phyloP scores from a whole-genome alignment of 2,888 invertebrate genomes.

The Panopea generosa region DNA sequence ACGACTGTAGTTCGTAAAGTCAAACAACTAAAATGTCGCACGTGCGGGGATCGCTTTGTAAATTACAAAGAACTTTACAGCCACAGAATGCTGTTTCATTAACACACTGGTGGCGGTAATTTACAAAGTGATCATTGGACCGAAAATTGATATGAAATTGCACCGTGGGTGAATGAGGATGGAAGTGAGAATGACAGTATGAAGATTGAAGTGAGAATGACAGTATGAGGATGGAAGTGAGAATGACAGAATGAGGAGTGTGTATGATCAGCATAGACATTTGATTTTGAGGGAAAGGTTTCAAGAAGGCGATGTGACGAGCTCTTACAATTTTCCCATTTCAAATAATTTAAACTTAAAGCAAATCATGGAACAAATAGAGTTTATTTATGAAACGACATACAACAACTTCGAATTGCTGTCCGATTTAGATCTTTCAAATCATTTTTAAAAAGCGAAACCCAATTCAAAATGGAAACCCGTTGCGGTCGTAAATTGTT shows the following conservation, averaged over 20 bases:
- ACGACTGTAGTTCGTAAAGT: background rate
- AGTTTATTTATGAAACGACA: background rate
- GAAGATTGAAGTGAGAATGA: too few species aligned
- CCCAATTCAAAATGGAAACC: constrained; percentile 23
- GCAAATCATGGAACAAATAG: background rate
- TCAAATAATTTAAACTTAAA: background rate
- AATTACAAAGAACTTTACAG: background rate
- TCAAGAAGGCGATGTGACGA: background rate
- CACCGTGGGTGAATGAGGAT: constrained; percentile 1
- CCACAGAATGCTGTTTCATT: background rate
- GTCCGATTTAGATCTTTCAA: constrained; percentile 5
- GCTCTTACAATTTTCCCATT: background rate
- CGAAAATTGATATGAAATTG: background rate
- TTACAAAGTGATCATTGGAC: constrained; percentile 12
- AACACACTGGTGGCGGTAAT: background rate
- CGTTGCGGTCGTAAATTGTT: background rate
- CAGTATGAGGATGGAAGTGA: too few species aligned
- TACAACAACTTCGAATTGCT: background rate
- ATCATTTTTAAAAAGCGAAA: constrained; percentile 2
- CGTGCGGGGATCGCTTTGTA: background rate
- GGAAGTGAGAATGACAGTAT: too few species aligned
- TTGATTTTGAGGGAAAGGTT: background rate
- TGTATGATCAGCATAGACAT: background rate
- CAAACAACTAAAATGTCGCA: constrained; percentile 2
- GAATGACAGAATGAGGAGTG: too few species aligned